Conservation (phyloP, 1,140 invertebrate genomes). For the Lethrus apterus region DNA sequence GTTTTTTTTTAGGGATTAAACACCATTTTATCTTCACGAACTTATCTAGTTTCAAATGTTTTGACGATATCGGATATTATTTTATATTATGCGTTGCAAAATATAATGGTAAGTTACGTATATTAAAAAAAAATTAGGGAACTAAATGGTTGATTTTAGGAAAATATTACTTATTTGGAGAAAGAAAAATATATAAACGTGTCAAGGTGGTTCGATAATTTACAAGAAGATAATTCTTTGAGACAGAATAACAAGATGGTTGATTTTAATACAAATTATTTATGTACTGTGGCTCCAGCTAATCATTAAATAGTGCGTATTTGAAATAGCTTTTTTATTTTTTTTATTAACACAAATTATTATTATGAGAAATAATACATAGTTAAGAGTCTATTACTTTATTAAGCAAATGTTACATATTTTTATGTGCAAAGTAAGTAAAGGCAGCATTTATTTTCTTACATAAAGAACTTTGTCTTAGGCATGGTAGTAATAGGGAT, state of each 20-base stretch:
- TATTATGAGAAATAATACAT: too few species aligned
- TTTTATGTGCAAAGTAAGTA: background rate
- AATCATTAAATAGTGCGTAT: constrained; percentile 39
- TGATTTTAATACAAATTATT: constrained; percentile 50
- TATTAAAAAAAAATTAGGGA: background rate
- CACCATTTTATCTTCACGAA: constrained; percentile 42
- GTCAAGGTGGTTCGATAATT: constrained; percentile 59
- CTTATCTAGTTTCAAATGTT: constrained; percentile 50
- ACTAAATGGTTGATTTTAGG: constrained; percentile 29
- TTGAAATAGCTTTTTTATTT: constrained; percentile 10
- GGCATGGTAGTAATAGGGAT: too few species aligned
- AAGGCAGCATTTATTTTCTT: too few species aligned
- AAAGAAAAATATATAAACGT: constrained; percentile 56
- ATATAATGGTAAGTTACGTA: constrained; percentile 44
- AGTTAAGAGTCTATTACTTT: constrained; percentile 8
- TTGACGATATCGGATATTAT: constrained; percentile 52
- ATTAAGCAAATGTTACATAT: background rate
- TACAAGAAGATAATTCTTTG: constrained; percentile 52
- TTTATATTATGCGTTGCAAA: constrained; percentile 49
- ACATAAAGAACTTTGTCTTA: too few species aligned
- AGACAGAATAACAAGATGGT: constrained; percentile 49
- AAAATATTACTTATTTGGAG: constrained; percentile 46
- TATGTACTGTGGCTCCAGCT: constrained; percentile 42
- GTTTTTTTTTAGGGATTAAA: constrained; percentile 47
- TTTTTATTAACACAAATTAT: constrained; percentile 7